These are phyloP conservation scores for Synodontis membranacea DNA, from an alignment of 2,113 vertebrate species.

Conservation along the genomic window DNA sequence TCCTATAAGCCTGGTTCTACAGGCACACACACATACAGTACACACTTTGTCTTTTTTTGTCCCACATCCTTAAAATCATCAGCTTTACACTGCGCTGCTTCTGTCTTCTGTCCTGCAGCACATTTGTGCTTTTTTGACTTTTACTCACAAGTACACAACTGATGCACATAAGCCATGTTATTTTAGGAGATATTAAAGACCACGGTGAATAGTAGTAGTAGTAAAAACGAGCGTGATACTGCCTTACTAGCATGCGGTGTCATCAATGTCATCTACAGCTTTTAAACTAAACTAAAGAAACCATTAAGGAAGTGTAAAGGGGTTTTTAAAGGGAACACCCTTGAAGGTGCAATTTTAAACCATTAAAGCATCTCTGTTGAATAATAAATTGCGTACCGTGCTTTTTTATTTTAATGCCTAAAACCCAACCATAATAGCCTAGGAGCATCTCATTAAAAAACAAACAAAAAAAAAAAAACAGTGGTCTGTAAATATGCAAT, in stretches of 20 bases:
- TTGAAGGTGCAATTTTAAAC: not conserved
- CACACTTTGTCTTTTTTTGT: slow-evolving; percentile 16
- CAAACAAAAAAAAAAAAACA: not conserved
- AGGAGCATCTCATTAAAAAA: not conserved
- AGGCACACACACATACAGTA: slow-evolving; percentile 18
- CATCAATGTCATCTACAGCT: not conserved
- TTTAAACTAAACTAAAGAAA: not conserved
- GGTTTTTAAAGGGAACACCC: not conserved
- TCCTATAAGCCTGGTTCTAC: not conserved
- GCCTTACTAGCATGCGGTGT: not conserved
- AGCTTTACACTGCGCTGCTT: not conserved
- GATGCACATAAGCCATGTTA: not conserved
- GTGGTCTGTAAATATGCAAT: not conserved
- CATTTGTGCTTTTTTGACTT: not conserved
- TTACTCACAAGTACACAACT: not conserved
- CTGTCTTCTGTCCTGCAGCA: not conserved
- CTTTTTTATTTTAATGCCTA: not conserved
- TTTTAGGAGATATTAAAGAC: not conserved
- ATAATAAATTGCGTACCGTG: not conserved
- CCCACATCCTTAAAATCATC: not conserved
- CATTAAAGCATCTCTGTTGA: not conserved
- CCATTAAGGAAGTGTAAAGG: not conserved
- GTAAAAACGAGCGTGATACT: not conserved
- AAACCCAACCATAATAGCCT: not conserved
- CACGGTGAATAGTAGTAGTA: not conserved